phyloP scores from a whole-genome alignment of 2,888 invertebrate genomes.

The Mechanitis messenoides region DNA sequence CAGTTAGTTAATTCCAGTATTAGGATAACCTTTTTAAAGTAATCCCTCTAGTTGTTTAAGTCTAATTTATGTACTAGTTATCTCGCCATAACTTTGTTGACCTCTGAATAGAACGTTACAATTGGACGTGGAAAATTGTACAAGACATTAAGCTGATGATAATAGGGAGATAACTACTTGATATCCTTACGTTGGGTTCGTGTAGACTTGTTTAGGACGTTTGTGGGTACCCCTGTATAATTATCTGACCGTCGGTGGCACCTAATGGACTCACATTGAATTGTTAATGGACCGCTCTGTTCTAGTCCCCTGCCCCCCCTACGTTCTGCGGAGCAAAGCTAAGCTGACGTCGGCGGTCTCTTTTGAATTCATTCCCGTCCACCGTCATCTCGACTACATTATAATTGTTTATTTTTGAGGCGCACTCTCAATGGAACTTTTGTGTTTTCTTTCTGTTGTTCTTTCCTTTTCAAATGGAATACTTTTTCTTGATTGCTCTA shows the following conservation, averaged over 20 bases:
- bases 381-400: constrained; percentile 13
- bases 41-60: neutral
- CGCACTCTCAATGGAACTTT: constrained; percentile 10
- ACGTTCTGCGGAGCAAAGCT: neutral
- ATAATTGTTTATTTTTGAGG: constrained; percentile 9
- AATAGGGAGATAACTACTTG: constrained; percentile 5
- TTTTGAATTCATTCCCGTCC: constrained; percentile 10
- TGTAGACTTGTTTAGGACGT: constrained; percentile 11
- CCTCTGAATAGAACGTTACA: constrained; percentile 1
- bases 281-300: constrained; percentile 6
- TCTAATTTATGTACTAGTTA: neutral
- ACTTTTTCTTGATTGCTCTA: constrained; percentile 15
- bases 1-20: too few relatives aligned
- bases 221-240: constrained; percentile 13
- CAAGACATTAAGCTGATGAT: constrained; percentile 7
- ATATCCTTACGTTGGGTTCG: constrained; percentile 7
- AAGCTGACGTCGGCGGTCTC: neutral
- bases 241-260: constrained; percentile 17
- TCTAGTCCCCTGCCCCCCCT: neutral
- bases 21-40: neutral
- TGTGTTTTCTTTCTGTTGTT: constrained; percentile 13
- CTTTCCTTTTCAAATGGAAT: constrained; percentile 13
- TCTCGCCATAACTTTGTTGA: neutral
- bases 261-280: constrained; percentile 13
- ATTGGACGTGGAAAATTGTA: neutral